These are phyloP conservation scores for Bombus ignitus DNA, from an alignment of 1,140 invertebrate species.

Conservation along the genomic window DNA sequence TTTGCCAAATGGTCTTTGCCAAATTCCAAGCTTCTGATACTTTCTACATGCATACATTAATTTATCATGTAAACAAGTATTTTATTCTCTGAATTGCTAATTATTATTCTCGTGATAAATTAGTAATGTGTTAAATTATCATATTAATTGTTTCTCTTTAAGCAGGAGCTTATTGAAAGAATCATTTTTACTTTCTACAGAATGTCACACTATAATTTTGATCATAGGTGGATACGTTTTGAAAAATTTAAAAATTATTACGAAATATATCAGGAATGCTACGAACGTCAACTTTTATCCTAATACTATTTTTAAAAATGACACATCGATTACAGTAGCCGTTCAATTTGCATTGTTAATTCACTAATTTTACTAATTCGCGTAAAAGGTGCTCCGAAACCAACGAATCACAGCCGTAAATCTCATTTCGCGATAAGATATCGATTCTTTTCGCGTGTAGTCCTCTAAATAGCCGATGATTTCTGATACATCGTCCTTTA, in stretches of 20 bases:
- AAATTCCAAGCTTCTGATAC: not conserved
- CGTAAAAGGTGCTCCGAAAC: not conserved
- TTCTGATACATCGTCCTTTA: not conserved
- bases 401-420: not conserved
- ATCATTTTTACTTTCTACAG: not conserved
- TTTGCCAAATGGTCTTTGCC: not conserved
- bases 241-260: not conserved
- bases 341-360: constrained; percentile 21
- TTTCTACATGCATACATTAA: not conserved
- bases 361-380: not conserved
- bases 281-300: not conserved
- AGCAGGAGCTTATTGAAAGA: not conserved
- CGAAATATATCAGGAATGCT: not conserved
- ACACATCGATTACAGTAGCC: constrained; percentile 19
- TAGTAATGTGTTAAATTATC: not conserved
- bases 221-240: not conserved
- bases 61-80: not conserved
- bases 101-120: not conserved
- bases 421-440: not conserved
- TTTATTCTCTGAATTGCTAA: not conserved
- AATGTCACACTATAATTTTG: not conserved
- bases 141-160: not conserved
- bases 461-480: not conserved
- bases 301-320: not conserved
- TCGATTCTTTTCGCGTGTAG: not conserved